Conservation (phyloP, 2,113 vertebrate species). For the Alaudala cheleensis region DNA sequence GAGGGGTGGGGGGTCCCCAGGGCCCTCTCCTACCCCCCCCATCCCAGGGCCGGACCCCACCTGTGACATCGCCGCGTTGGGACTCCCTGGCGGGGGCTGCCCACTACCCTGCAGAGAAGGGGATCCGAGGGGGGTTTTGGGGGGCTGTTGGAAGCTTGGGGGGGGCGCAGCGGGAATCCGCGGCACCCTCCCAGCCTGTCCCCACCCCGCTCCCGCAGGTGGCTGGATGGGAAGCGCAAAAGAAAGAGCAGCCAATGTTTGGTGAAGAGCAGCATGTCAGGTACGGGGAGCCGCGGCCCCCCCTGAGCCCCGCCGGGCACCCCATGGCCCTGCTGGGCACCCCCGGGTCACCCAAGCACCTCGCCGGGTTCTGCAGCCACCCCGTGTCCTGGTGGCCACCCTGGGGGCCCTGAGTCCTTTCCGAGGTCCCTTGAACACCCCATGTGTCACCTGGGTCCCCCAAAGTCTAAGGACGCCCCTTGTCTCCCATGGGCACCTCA, state of each 20-base stretch:
- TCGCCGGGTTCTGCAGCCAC: background rate
- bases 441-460: background rate
- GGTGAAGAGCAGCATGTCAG: constrained; percentile 97
- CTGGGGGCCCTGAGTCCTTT: too few species aligned
- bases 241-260: constrained; percentile 99
- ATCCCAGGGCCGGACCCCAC: background rate
- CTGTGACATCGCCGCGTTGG: background rate
- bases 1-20: background rate
- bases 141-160: background rate
- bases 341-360: background rate
- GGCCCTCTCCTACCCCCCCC: background rate
- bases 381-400: background rate
- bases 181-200: background rate
- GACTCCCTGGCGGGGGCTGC: background rate
- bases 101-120: background rate
- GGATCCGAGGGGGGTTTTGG: background rate
- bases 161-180: background rate
- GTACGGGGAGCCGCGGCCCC: constrained; percentile 63
- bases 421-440: background rate
- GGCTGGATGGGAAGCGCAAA: constrained; percentile 98
- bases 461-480: background rate
- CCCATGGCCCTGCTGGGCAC: background rate
- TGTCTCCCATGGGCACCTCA: background rate
- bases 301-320: background rate
- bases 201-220: constrained; percentile 73